Base-by-base conservation (phyloP, 1,140 invertebrate species). In the Linepithema humile region DNA sequence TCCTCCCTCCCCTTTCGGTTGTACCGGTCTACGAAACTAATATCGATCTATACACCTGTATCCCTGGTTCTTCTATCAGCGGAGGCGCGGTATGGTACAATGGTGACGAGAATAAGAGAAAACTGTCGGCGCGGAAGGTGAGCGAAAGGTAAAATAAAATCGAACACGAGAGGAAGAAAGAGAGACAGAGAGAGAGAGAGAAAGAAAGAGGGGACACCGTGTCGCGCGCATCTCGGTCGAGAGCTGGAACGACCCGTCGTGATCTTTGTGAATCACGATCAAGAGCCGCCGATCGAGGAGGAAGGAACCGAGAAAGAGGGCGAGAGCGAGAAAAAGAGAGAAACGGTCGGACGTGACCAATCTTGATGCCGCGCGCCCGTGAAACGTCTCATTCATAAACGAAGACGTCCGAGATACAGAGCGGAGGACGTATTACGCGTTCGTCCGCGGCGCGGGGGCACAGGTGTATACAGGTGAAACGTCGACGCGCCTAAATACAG, bases 351-450 rank as follows among this genome's bases (percentile, higher is more conserved):
- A 82, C 78, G 86, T 86, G 85, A 85, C 85, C 83, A 89, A 90
- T 88, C 85, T 45, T 62, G 40, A 62, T 32, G 77, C n/a, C n/a
- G n/a, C n/a, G n/a, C n/a, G n/a, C n/a, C 60, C 75, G 60, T n/a
- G 65, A 82, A 35, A 60, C 48, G 65, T 90, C 83, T 88, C 87
- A 92, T 91, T 91, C 88, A 89, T 88, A 85, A 92, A 90, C 84
- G 82, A 74, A 53, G 15, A 26, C 35, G 38, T 23, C 12, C 40
- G 20, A 45, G 29, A 20, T 40, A 57, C 15, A 32, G 32, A 17
- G 50, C 6, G 69, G 32, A 59, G 23, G 20, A 15, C 20, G n/a
- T 57, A 57, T 64, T 64, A 55, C 35, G 32, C 45, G 45, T 57
- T 80, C 23, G 32, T 35, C 17, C 45, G 59, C 15, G 15, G 12